Conservation (phyloP, 1,140 invertebrate species). For the Hirudo medicinalis region DNA sequence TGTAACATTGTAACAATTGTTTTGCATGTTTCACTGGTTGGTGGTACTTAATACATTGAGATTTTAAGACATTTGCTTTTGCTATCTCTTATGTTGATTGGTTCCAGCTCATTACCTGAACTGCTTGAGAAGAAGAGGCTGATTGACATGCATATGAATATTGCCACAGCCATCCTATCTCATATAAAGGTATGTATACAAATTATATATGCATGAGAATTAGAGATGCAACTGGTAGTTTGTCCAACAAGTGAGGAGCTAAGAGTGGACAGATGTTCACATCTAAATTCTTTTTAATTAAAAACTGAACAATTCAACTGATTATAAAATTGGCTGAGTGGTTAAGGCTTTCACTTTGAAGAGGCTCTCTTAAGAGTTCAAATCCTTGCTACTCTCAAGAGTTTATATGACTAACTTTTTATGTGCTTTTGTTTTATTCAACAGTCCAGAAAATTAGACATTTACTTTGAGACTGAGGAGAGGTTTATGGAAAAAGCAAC, state of each 20-base stretch:
- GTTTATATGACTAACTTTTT: not conserved
- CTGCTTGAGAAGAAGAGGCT: conserved; percentile 89
- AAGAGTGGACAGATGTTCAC: no score
- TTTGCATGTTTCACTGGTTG: not conserved
- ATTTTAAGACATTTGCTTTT: conserved; percentile 2
- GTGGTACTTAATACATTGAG: not conserved
- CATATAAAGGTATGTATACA: conserved; percentile 52
- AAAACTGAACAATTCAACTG: no score
- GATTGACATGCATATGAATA: conserved; percentile 95
- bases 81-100: conserved; percentile 16
- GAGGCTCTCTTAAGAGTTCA: no score
- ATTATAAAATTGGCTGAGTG: no score
- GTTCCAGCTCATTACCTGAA: conserved; percentile 67
- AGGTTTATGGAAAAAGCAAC: conserved; percentile 67
- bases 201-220: no score
- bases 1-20: not conserved
- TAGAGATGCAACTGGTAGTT: no score
- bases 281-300: no score
- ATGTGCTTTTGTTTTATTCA: conserved; percentile 9
- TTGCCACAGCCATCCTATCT: conserved; percentile 84
- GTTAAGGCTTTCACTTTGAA: no score
- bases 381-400: not conserved
- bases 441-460: conserved; percentile 72
- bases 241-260: no score
- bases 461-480: conserved; percentile 92